These are phyloP conservation scores for Arrhopalites spinosus DNA, from an alignment of 2,888 invertebrate genomes.

Conservation along the genomic window DNA sequence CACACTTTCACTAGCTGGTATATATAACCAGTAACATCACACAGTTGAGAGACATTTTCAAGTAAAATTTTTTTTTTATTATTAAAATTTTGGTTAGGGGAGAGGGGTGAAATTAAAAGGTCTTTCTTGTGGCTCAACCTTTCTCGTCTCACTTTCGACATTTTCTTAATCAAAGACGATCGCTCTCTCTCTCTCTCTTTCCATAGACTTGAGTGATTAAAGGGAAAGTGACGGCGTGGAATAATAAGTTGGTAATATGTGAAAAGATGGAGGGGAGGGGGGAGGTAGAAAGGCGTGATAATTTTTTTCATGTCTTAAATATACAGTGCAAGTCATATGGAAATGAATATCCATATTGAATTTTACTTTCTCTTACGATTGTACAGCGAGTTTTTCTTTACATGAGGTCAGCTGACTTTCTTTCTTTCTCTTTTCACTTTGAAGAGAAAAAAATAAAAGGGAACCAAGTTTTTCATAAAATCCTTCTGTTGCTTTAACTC, in stretches of 20 bases:
- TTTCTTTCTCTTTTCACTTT: too few species aligned
- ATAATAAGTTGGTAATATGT: slow-evolving; percentile 1
- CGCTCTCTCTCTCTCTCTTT: too few species aligned
- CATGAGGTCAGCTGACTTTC: too few species aligned
- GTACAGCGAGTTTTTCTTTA: too few species aligned
- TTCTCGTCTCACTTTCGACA: not conserved
- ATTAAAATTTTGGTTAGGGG: too few species aligned
- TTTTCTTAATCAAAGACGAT: not conserved
- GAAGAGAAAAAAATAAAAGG: not conserved
- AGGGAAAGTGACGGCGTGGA: slow-evolving; percentile 2
- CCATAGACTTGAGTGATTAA: not conserved
- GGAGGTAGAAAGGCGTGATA: not conserved
- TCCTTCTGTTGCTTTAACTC: too few species aligned
- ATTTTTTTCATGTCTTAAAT: slow-evolving; percentile 1
- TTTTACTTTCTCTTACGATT: too few species aligned
- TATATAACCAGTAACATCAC: too few species aligned
- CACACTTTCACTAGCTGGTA: too few species aligned
- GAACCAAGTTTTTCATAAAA: not conserved
- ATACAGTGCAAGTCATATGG: not conserved
- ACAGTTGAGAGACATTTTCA: too few species aligned
- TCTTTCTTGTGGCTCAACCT: not conserved
- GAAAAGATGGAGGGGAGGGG: not conserved
- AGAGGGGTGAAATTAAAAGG: too few species aligned
- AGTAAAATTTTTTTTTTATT: too few species aligned
- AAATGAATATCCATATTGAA: not conserved